Base-by-base conservation (phyloP, 2,888 invertebrate species). In the Miltochrista miniata region DNA sequence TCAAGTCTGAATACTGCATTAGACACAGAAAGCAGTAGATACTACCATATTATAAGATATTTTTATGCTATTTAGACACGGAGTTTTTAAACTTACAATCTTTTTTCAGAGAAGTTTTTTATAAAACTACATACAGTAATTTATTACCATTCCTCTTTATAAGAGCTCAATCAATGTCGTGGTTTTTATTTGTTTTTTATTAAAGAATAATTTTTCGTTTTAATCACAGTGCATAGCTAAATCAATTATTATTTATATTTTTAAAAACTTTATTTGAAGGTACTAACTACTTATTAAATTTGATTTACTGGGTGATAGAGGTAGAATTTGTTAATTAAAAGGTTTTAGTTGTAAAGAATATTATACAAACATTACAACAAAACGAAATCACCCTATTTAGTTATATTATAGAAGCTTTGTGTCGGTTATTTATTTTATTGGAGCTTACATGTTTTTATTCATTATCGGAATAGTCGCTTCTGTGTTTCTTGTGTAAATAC, bases 211-310 rank as follows among this genome's bases (percentile, higher is more conserved):
- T 83, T 85, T 68, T 81, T 80, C n/a, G 74, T 82, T 84, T 81
- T 77, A 78, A 80, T 83, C 74, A 76, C 74, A 70, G 71, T 71
- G 10, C 31, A 31, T 10, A 69, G 66, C 54, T 61, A 78, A 81
- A 84, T 86, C 83, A 83, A 73, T 79, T 68, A 70, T 68, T 78
- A 75, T 77, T 76, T 80, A 79, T 79, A 81, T 76, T 79, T 79
- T 75, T 76, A 76, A 69, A n/a, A 68, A 70, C 59, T 76, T 81
- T 77, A 57, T 78, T 72, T 31, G 2, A 64, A 64, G 41, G 68
- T 59, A 58, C 60, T 70, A 65, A 68, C 66, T 50, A 50, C 61
- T 69, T 63, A 67, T 45, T 8, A 2, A 58, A 55, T 62, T 75
- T 80, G 70, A 74, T 83, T 78, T 68, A 59, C 59, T 68, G 62